A percentile compares a stretch with the other conserved stretches of the same genome.
phyloP scores from a whole-genome alignment of 2,888 invertebrate species.

The Lagria hirta region DNA sequence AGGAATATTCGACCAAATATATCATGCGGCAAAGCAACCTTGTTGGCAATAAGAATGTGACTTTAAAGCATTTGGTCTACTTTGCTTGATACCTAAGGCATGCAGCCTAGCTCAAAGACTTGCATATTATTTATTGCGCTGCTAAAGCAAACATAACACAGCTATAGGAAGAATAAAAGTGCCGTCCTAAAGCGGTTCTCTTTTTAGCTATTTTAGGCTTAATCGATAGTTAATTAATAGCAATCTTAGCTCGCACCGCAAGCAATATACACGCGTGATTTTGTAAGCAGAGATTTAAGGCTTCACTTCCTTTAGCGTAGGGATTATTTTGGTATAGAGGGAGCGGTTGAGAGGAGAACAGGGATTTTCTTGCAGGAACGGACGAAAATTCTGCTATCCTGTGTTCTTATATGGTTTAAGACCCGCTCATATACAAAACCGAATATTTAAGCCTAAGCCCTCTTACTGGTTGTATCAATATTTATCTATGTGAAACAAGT shows the following conservation, averaged over 20 bases:
- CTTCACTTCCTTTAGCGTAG: conserved; percentile 46
- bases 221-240: conserved; percentile 30
- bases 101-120: conserved; percentile 53
- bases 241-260: conserved; percentile 20
- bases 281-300: conserved; percentile 43
- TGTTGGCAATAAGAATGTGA: conserved; percentile 11
- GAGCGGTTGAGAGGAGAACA: conserved; percentile 16
- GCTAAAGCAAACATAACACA: conserved; percentile 53
- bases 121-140: conserved; percentile 57
- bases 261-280: conserved; percentile 28
- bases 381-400: conserved; percentile 27
- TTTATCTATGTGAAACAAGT: conserved; percentile 27
- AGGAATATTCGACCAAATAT: conserved; percentile 43
- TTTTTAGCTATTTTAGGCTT: conserved; percentile 7
- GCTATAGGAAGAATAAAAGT: conserved; percentile 20
- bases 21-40: conserved; percentile 18
- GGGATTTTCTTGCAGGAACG: conserved; percentile 23
- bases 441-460: conserved; percentile 19
- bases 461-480: conserved; percentile 23
- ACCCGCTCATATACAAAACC: conserved; percentile 24
- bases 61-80: conserved; percentile 34
- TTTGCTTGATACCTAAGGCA: conserved; percentile 53
- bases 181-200: conserved; percentile 10
- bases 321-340: conserved; percentile 44
- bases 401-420: conserved; percentile 23